Base-by-base conservation (phyloP, 2,888 invertebrate genomes). In the Andrena minutula region DNA sequence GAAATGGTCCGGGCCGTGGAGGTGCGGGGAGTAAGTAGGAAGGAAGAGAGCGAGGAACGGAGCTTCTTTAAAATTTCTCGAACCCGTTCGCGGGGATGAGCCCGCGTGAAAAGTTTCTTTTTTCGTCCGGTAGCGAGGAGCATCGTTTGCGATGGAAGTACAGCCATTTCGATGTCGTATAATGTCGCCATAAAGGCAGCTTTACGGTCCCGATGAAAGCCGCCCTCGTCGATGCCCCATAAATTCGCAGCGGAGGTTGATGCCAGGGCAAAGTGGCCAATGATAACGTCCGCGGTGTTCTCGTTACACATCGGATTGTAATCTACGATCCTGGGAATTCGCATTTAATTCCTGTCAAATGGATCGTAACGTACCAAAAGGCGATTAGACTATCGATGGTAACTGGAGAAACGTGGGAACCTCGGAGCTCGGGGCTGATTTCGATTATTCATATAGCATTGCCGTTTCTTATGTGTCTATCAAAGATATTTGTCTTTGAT, bases 161-260 rank as follows among this genome's bases (percentile, higher is more conserved):
- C 64, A 75, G 61, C 56, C 51, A 71, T 58, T 76, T 51, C 75
- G 60, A 41, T 63, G 28, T 12, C 23, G 71, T 72, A 69, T 86
- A 86, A 85, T 75, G 79, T 70, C 73, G 61, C 73, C 71, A 47
- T 86, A 78, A 86, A 85, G 56, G 63, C 53, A 61, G 26, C 28
- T 82, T 86, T 86, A 86, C 83, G 82, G 74, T 60, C 32, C 20
- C 63, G 70, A 74, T 80, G 73, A 83, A 83, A 83, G 79, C 70
- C 30, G 53, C 28, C 73, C 16, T 80, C 56, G 75, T 80, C 83
- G 75, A 83, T 80, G 77, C 56, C 58, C 65, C 61, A 72, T 86
- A 80, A 83, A 85, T 82, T 82, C 71, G 53, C 53, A 26, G 58
- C 51, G n/a, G 51, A n/a, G 63, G 61, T 64, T 74, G 53, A 53